Percentiles rank a stretch among this genome's conserved stretches.
phyloP scores from a whole-genome alignment of 2,113 vertebrate species.

The Martes martes region DNA sequence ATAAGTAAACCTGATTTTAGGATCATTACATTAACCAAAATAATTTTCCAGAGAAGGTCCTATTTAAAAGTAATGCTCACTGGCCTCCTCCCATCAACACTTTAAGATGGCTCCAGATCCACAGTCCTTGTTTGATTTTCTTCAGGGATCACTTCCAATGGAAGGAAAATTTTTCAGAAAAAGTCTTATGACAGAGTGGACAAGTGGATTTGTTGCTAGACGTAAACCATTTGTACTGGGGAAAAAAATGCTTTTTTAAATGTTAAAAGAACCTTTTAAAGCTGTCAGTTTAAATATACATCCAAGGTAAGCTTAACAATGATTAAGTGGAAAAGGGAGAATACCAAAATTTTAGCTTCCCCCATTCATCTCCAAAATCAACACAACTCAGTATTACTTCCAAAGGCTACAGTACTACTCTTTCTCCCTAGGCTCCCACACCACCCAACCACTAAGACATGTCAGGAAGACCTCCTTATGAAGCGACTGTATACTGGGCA shows the following conservation, averaged over 20 bases:
- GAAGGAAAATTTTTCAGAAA: no score
- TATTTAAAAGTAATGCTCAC: slow-evolving; percentile 63
- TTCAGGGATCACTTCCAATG: slow-evolving; percentile 21
- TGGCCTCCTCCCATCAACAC: slow-evolving; percentile 52
- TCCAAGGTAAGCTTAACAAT: background rate
- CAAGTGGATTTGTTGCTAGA: slow-evolving; percentile 99
- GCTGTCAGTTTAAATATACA: background rate
- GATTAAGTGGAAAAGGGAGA: background rate
- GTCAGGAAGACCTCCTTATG: background rate
- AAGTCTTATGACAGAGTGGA: slow-evolving; percentile 95
- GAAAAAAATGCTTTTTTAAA: slow-evolving; percentile 69
- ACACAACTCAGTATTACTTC: background rate
- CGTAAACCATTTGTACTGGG: slow-evolving; percentile 99
- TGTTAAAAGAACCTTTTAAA: slow-evolving; percentile 15
- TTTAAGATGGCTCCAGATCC: slow-evolving; percentile 40
- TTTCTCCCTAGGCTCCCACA: background rate
- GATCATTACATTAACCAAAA: slow-evolving; percentile 52
- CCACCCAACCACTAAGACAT: background rate
- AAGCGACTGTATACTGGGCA: background rate
- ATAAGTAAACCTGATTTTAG: slow-evolving; percentile 54
- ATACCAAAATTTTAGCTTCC: background rate
- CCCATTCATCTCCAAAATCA: background rate
- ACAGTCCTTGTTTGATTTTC: slow-evolving; percentile 42
- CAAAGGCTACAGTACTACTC: background rate
- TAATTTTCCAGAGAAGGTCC: slow-evolving; percentile 55